Base-by-base conservation (phyloP, 2,113 vertebrate species). In the Albula glossodonta region DNA sequence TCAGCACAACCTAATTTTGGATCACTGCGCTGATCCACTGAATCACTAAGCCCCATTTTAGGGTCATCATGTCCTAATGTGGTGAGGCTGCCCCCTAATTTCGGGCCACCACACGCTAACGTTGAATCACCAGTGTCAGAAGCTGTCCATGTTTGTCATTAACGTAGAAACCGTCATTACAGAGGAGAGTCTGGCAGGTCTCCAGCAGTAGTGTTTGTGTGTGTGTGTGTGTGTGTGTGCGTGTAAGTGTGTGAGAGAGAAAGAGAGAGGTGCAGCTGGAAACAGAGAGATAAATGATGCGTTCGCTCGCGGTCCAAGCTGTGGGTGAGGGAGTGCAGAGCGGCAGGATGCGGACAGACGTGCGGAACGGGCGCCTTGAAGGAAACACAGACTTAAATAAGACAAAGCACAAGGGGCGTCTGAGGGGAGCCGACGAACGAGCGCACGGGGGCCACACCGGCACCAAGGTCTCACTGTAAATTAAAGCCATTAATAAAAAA, bases 401-500 rank as follows among this genome's bases (percentile, higher is more conserved):
- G 94, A 96, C 95, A 93, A 95, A 94, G 91, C 91, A 91, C 93
- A 92, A 51, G 87, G 93, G 92, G 92, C 50, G 2, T 10, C 70
- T 50, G 41, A 17, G 12, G 85, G 81, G 63, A 56, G 50, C 63
- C 50, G 31, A 50, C 4, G 50, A 50, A 12, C 15, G 49, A 51
- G 41, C 49, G n/a, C 50, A 91, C 90, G 86, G 63, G 77, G 83
- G 60, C 95, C 96, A 91, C 91, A 90, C 63, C 81, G 95, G 94
- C 91, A 91, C 93, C 93, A 95, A 92, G 91, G 94, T 95, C 96
- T 86, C 85, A 88, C 94, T 92, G 95, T 96, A 98, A 97, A 98
- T 98, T 96, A 97, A 98, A 97, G 95, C 94, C 89, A 97, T 97
- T 98, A 97, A 97, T 97, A 97, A 97, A 91, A 85, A 94, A 93